Conservation (phyloP, 2,113 vertebrate species). For the Chiloscyllium plagiosum region DNA sequence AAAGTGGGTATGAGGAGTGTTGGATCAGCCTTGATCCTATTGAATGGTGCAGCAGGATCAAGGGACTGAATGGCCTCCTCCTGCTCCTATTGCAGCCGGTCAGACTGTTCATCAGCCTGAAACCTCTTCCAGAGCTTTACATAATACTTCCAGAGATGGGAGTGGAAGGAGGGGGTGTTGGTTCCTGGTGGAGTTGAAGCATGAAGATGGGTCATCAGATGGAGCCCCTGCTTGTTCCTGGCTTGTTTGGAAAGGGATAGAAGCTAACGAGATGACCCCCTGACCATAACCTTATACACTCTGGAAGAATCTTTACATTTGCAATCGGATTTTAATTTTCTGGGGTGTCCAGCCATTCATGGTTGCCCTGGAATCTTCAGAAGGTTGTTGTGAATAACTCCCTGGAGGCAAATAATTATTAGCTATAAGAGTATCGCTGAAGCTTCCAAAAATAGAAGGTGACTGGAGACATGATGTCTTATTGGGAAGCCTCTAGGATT, state of each 20-base stretch:
- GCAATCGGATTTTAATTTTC: background rate
- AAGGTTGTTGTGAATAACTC: background rate
- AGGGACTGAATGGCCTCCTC: too few species aligned
- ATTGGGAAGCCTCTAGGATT: background rate
- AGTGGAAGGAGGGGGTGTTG: too few species aligned
- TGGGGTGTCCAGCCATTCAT: background rate
- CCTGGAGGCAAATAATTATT: background rate
- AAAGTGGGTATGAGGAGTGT: too few species aligned
- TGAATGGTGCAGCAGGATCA: too few species aligned
- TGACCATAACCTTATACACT: background rate
- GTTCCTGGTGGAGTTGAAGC: too few species aligned
- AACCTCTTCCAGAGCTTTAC: background rate
- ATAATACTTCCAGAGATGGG: background rate
- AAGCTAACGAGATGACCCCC: background rate
- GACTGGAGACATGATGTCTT: background rate
- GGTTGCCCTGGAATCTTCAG: background rate
- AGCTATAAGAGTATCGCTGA: background rate
- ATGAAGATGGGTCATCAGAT: background rate
- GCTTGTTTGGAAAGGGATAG: background rate
- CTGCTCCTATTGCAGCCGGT: too few species aligned
- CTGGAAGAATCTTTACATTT: background rate
- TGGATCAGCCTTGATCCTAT: too few species aligned
- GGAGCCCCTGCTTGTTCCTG: background rate
- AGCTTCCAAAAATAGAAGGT: background rate
- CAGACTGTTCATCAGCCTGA: background rate